Percentiles rank a stretch among this genome's conserved stretches.
These are phyloP conservation scores for Anoncus sp. DNA, from an alignment of 2,888 invertebrate species.

Conservation along the genomic window DNA sequence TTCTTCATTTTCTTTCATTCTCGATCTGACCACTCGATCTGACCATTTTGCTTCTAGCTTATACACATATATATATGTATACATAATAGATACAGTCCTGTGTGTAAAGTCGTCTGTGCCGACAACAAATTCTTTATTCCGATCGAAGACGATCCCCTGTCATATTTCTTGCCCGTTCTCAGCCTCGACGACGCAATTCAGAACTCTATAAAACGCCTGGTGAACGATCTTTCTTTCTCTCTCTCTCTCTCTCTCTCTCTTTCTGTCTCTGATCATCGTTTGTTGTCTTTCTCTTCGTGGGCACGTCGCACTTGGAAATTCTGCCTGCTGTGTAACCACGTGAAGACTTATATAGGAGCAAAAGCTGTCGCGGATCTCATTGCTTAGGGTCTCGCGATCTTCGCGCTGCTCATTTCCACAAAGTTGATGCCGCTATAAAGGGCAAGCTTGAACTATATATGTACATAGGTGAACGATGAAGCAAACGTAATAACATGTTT, in stretches of 20 bases:
- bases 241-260: neutral
- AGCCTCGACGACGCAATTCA: slow-evolving; percentile 76
- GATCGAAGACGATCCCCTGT: slow-evolving; percentile 75
- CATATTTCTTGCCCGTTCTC: slow-evolving; percentile 76
- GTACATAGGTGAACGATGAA: slow-evolving; percentile 1
- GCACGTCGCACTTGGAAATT: slow-evolving; percentile 58
- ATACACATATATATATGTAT: slow-evolving; percentile 8
- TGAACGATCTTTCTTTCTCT: slow-evolving; percentile 37
- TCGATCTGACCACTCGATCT: slow-evolving; percentile 28
- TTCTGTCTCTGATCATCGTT: neutral
- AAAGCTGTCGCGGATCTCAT: slow-evolving; percentile 36
- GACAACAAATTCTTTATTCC: slow-evolving; percentile 74
- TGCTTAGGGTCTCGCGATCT: slow-evolving; percentile 9
- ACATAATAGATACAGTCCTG: slow-evolving; percentile 10
- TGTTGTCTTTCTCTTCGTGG: slow-evolving; percentile 67
- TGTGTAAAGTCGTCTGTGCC: slow-evolving; percentile 40
- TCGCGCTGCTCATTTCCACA: slow-evolving; percentile 41
- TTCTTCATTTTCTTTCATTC: slow-evolving; percentile 49
- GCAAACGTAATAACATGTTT: slow-evolving; percentile 55
- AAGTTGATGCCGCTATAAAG: slow-evolving; percentile 18
- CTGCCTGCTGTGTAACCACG: slow-evolving; percentile 35
- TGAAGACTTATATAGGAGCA: slow-evolving; percentile 33
- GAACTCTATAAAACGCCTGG: slow-evolving; percentile 66
- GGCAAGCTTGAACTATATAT: slow-evolving; percentile 30
- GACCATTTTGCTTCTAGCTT: slow-evolving; percentile 28